These are phyloP conservation scores for Adoxophyes honmai DNA, from an alignment of 1,140 invertebrate species.

Conservation along the genomic window DNA sequence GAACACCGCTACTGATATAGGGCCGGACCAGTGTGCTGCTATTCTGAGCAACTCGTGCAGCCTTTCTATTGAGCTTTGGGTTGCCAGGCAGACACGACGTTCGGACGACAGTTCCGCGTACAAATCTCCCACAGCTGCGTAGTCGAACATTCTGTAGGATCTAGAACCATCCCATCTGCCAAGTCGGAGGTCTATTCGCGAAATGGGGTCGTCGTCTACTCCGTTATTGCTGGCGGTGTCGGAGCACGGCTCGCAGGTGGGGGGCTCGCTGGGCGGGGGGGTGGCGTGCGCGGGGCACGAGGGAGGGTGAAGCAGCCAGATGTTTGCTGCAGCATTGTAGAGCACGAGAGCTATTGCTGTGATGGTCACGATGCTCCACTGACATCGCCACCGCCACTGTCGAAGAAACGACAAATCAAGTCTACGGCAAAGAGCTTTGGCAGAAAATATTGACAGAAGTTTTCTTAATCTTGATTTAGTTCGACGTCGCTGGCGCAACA, in stretches of 20 bases:
- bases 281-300: slow-evolving; percentile 43
- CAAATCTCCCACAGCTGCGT: slow-evolving; percentile 81
- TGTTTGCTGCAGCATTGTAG: slow-evolving; percentile 84
- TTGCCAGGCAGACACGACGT: slow-evolving; percentile 86
- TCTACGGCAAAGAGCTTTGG: background rate
- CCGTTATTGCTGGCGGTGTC: slow-evolving; percentile 45
- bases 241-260: slow-evolving; percentile 61
- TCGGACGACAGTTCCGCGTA: slow-evolving; percentile 78
- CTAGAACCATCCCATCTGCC: slow-evolving; percentile 85
- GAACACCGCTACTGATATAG: slow-evolving; percentile 91
- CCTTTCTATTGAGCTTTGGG: slow-evolving; percentile 90
- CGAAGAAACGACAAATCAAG: slow-evolving; percentile 20
- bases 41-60: slow-evolving; percentile 87
- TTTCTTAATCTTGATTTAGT: too few relatives aligned
- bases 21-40: slow-evolving; percentile 89
- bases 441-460: too few relatives aligned
- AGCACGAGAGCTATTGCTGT: slow-evolving; percentile 80
- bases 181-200: slow-evolving; percentile 79
- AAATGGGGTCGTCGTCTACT: slow-evolving; percentile 71
- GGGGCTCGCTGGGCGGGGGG: slow-evolving; percentile 33
- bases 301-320: slow-evolving; percentile 79
- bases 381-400: slow-evolving; percentile 79
- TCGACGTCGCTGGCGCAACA: too few relatives aligned
- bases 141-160: slow-evolving; percentile 85
- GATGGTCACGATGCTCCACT: slow-evolving; percentile 83